Percentiles rank a stretch among this genome's conserved stretches.
Evolutionary conservation across 2,888 invertebrate genomes (phyloP).

Genomic region (Nebria brevicollis): DNA sequence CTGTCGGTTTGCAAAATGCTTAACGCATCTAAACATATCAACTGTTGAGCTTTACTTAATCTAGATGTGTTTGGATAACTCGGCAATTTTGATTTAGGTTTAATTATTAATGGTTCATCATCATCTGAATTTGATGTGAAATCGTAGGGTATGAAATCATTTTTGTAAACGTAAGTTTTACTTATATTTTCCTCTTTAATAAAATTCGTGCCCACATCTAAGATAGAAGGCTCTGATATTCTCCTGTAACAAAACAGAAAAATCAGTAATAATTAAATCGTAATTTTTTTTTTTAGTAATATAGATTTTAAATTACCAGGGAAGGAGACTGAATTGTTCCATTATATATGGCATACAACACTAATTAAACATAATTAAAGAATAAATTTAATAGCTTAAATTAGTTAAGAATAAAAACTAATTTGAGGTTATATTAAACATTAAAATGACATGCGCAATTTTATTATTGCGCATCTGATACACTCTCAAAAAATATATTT

Average conservation of each 20-base stretch:
- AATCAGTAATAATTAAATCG: neutral
- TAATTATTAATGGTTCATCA: neutral
- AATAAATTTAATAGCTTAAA: neutral
- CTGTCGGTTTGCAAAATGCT: conserved; percentile 19
- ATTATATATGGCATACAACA: neutral
- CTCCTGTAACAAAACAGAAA: conserved; percentile 47
- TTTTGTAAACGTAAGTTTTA: conserved; percentile 36
- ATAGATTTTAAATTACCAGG: conserved; percentile 20
- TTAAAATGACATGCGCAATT: neutral
- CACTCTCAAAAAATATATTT: neutral
- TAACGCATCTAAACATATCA: conserved; percentile 27
- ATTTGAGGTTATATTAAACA: neutral
- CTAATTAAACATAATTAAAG: neutral
- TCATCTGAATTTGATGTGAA: neutral
- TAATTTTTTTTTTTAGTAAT: neutral
- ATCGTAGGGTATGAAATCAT: conserved; percentile 45
- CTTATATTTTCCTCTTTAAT: conserved; percentile 34
- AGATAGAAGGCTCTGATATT: conserved; percentile 29
- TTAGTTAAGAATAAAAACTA: neutral
- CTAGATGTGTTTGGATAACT: conserved; percentile 15
- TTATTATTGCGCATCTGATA: neutral
- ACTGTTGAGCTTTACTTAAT: conserved; percentile 25
- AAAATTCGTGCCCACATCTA: conserved; percentile 38
- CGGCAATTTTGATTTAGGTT: conserved; percentile 14
- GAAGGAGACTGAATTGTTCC: conserved; percentile 23